Conservation (phyloP, 2,113 vertebrate genomes). For the Chaetops frenatus region DNA sequence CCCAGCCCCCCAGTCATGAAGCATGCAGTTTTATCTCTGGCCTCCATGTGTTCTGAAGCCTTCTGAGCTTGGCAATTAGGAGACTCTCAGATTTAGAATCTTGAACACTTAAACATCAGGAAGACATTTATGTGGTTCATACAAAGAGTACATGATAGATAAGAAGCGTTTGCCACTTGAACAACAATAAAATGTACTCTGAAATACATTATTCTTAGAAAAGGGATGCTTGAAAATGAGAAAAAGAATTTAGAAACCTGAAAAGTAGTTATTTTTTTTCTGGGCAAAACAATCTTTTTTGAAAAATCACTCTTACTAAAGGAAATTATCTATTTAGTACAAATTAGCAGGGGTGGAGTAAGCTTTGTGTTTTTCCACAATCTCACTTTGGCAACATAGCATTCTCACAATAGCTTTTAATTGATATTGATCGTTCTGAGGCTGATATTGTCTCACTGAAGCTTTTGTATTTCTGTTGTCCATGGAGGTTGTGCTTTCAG, state of each 20-base stretch:
- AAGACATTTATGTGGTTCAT: neutral
- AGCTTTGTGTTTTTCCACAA: neutral
- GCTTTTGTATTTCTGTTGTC: rapidly evolving
- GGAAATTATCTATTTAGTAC: neutral
- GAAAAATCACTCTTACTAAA: neutral
- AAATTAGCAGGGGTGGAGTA: neutral
- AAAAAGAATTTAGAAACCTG: neutral
- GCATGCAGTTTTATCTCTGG: neutral
- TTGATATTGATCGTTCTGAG: neutral
- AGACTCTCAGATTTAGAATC: neutral
- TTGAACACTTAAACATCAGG: neutral
- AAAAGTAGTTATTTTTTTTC: neutral
- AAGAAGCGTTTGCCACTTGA: neutral
- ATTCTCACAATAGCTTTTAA: neutral
- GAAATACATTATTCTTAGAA: neutral
- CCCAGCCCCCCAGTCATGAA: rapidly evolving
- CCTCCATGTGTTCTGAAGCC: neutral
- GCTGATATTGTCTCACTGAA: neutral
- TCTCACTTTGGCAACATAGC: neutral
- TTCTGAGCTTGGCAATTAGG: neutral
- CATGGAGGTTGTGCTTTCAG: neutral
- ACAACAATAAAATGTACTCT: neutral
- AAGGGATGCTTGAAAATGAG: neutral
- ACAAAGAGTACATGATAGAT: rapidly evolving
- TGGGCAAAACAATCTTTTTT: neutral